These are phyloP conservation scores for Astyanax mexicanus DNA, from an alignment of 2,797 vertebrate species.

Conservation along the genomic window DNA sequence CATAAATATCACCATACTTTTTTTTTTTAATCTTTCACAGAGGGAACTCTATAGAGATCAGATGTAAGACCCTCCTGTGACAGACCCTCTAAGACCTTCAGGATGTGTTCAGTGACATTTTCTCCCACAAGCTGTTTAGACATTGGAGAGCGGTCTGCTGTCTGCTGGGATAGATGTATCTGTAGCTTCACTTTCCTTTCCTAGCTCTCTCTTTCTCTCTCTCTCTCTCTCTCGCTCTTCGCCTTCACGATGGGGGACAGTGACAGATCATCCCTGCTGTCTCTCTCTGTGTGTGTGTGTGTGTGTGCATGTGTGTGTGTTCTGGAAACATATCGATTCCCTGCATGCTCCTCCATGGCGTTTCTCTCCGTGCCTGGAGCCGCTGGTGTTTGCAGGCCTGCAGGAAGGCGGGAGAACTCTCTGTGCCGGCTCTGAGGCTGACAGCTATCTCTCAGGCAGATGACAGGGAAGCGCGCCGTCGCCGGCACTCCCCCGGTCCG, in stretches of 20 bases:
- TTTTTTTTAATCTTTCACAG: no score
- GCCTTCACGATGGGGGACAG: background rate
- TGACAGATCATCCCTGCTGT: background rate
- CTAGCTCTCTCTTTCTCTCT: background rate
- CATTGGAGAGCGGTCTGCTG: background rate
- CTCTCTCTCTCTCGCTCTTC: background rate
- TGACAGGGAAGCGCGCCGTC: constrained; percentile 75
- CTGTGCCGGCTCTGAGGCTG: constrained; percentile 70
- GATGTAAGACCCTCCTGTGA: no score
- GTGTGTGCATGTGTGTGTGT: background rate
- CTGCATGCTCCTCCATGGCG: constrained; percentile 7
- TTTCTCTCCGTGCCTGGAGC: constrained; percentile 3
- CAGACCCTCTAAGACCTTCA: background rate
- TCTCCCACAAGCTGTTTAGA: background rate
- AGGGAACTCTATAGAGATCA: no score
- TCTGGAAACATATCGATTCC: constrained; percentile 45
- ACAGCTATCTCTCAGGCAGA: constrained; percentile 74
- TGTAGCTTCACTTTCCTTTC: constrained; percentile 4
- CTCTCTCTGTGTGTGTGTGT: background rate
- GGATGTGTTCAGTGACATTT: background rate
- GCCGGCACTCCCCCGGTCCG: constrained; percentile 73
- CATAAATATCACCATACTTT: no score
- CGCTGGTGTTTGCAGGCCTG: constrained; percentile 26
- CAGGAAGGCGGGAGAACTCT: constrained; percentile 57
- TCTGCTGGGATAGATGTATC: constrained; percentile 18